Conservation (phyloP, 2,888 invertebrate genomes). For the Drosophila formosana region DNA sequence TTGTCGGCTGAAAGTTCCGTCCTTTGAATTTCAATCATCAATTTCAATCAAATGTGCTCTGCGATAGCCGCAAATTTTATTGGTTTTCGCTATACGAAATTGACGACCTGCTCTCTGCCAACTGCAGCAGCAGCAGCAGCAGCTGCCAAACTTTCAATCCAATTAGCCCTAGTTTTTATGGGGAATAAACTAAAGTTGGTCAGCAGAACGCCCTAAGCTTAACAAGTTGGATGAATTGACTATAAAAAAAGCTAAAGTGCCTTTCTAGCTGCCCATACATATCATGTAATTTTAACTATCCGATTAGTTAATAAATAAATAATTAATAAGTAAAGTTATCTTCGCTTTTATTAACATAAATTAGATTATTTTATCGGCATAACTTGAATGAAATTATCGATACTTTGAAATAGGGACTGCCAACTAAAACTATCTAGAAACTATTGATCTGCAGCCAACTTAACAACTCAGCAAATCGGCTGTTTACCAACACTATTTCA, state of each 20-base stretch:
- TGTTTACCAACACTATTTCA: not conserved
- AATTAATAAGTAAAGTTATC: too few relatives aligned
- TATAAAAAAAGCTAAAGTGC: not conserved
- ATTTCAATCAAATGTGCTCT: slow-evolving; percentile 64
- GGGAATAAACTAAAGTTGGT: slow-evolving; percentile 1
- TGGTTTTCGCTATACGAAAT: slow-evolving; percentile 45
- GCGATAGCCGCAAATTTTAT: slow-evolving; percentile 51
- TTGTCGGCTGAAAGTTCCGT: slow-evolving; percentile 21
- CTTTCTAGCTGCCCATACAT: too few relatives aligned
- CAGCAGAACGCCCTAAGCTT: not conserved
- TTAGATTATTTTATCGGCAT: too few relatives aligned
- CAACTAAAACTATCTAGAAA: not conserved
- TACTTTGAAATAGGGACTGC: not conserved
- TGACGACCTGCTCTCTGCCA: slow-evolving; percentile 28
- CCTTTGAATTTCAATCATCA: slow-evolving; percentile 62
- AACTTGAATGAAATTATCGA: not conserved
- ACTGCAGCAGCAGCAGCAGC: slow-evolving; percentile 26
- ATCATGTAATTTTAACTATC: too few relatives aligned
- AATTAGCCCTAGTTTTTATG: slow-evolving; percentile 35
- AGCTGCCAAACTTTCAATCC: slow-evolving; percentile 53
- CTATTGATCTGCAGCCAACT: not conserved
- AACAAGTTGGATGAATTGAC: not conserved
- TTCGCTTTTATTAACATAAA: too few relatives aligned
- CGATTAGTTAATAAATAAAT: too few relatives aligned
- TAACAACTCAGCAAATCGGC: not conserved